Base-by-base conservation (phyloP, 2,888 invertebrate species). In the Cantharis rustica region DNA sequence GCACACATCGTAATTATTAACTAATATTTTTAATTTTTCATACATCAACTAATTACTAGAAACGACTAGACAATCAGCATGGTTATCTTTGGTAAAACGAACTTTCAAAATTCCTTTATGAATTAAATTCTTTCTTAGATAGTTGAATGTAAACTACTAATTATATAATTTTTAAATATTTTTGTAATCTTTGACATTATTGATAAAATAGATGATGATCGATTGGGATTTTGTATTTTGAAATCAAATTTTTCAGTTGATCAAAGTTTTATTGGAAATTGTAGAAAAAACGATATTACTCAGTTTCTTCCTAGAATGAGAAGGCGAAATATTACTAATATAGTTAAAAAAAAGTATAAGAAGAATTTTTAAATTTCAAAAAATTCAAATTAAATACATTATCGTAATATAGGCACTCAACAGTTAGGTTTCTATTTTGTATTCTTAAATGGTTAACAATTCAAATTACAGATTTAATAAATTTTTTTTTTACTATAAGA, bases 1-100 rank as follows among this genome's bases (percentile, higher is more conserved):
- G 47, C 71, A 71, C 73, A 73, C 76, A 73, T 70, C 9, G n/a
- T 47, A 47, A 47, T 47, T 47, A 47, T 47, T 47, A 47, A 47
- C n/a, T 47, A n/a, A 47, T 47, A 47, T 47, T 47, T n/a, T 47
- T 47, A 47, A 47, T 47, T 47, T 47, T 47, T 47, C 47, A n/a
- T 47, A 47, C 47, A 47, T 47, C n/a, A 9, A n/a, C 47, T 47
- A 47, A 47, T 47, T 47, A 47, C 47, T 47, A n/a, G 7, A n/a
- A 47, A n/a, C 47, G 1, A 47, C 47, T 47, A 47, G 0, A 47
- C 47, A n/a, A 47, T 47, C 47, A n/a, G 47, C n/a, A n/a, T n/a
- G n/a, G n/a, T 47, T 47, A 47, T 47, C 47, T n/a, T 47, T 47
- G 2, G 7, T n/a, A 47, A 47, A n/a, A 47, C n/a, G n/a, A 47